A percentile compares a stretch with the other conserved stretches of the same genome.
phyloP scores from a whole-genome alignment of 2,888 invertebrate genomes.

The Dichetophora obliterata region DNA sequence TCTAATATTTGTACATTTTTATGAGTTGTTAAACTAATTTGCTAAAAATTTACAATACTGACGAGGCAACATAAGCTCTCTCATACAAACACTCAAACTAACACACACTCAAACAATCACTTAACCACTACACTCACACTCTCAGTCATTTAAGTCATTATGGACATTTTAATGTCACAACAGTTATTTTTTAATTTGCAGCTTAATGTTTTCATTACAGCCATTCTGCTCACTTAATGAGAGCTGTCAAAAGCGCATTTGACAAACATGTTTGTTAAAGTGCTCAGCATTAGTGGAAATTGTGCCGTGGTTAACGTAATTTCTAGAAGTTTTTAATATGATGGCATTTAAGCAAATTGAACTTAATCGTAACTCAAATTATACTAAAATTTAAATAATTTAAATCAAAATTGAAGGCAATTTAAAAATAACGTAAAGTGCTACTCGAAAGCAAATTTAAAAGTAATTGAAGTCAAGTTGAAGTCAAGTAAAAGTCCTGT shows the following conservation, averaged over 20 bases:
- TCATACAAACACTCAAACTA: background rate
- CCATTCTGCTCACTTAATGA: background rate
- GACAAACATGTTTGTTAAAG: background rate
- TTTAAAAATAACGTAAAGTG: too few species aligned
- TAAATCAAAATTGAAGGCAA: too few species aligned
- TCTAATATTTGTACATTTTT: background rate
- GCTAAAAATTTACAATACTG: constrained; percentile 32
- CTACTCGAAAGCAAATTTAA: too few species aligned
- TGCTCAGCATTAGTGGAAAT: background rate
- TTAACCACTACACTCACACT: background rate
- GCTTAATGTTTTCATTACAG: background rate
- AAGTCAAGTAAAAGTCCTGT: too few species aligned
- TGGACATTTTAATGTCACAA: background rate
- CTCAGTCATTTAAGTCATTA: constrained; percentile 20
- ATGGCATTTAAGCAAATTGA: too few species aligned
- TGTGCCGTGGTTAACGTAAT: background rate
- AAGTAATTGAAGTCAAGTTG: too few species aligned
- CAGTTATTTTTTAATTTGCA: constrained; percentile 9
- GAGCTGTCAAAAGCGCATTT: constrained; percentile 16
- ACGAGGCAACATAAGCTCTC: background rate
- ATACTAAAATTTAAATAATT: too few species aligned
- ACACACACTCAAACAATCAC: background rate
- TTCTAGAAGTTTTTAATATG: too few species aligned
- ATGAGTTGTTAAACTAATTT: constrained; percentile 24
- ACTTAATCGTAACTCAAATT: too few species aligned